A percentile compares a stretch with the other conserved stretches of the same genome.
These are phyloP conservation scores for Meriones unguiculatus DNA, from an alignment of 2,113 vertebrate genomes.

Conservation along the genomic window DNA sequence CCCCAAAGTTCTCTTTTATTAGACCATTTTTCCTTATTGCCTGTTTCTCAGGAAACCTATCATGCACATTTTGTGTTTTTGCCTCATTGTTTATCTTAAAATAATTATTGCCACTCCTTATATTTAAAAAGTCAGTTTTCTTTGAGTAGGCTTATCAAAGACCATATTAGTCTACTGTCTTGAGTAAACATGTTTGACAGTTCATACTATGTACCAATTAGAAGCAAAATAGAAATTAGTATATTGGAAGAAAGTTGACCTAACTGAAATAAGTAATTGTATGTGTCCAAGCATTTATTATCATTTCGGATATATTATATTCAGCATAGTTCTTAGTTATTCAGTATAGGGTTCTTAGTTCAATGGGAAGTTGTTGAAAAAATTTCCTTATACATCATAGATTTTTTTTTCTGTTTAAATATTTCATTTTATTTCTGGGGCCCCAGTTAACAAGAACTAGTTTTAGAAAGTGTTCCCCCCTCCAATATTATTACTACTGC, in stretches of 20 bases:
- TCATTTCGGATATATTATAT: neutral
- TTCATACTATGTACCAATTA: constrained; percentile 43
- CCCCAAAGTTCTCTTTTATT: neutral
- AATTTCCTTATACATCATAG: neutral
- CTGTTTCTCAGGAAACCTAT: neutral
- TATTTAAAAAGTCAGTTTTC: neutral
- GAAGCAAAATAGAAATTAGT: neutral
- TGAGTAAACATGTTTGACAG: constrained; percentile 36
- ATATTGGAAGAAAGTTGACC: neutral
- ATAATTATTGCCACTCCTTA: neutral
- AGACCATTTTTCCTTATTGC: neutral
- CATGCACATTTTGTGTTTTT: neutral
- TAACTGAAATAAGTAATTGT: neutral
- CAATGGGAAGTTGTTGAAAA: neutral
- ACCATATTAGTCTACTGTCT: neutral
- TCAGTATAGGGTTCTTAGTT: neutral
- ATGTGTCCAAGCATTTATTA: neutral
- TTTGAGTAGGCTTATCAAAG: neutral
- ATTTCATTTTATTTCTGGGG: neutral
- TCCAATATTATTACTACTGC: neutral
- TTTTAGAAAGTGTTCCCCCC: neutral
- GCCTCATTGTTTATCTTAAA: constrained; percentile 45
- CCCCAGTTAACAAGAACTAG: neutral
- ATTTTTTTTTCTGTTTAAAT: neutral
- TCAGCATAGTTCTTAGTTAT: too few relatives aligned